phyloP scores from a whole-genome alignment of 2,113 vertebrate genomes.

The Prunella himalayana region DNA sequence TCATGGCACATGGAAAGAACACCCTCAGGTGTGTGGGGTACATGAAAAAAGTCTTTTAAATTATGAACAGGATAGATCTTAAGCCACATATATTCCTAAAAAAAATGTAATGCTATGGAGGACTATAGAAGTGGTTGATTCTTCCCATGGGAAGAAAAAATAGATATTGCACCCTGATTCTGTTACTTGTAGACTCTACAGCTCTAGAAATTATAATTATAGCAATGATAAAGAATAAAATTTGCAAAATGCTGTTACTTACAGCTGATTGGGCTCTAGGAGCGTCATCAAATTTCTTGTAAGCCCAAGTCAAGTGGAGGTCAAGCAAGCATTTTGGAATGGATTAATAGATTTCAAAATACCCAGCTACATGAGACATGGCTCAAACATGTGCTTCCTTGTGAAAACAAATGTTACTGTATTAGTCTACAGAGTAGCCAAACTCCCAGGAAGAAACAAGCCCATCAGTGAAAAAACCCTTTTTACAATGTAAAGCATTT shows the following conservation, averaged over 20 bases:
- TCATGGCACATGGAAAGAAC: background rate
- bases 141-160: background rate
- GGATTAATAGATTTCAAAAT: slow-evolving; percentile 23
- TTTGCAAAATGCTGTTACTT: background rate
- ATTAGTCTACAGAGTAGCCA: background rate
- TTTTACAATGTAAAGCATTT: background rate
- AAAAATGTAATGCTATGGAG: background rate
- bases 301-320: slow-evolving; percentile 4
- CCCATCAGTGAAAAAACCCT: background rate
- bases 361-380: background rate
- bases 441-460: background rate
- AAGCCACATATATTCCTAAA: background rate
- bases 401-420: background rate
- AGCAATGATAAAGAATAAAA: background rate
- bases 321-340: slow-evolving; percentile 15
- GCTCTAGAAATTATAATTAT: background rate
- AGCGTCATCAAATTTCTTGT: slow-evolving; percentile 2
- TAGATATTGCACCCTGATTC: background rate
- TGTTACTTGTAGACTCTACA: background rate
- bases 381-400: background rate
- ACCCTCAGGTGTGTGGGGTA: background rate
- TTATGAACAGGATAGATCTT: background rate
- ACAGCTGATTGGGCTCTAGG: background rate
- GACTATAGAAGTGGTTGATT: background rate
- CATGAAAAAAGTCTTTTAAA: background rate